Conservation (phyloP, 2,888 invertebrate species). For the Lochmaea capreae region DNA sequence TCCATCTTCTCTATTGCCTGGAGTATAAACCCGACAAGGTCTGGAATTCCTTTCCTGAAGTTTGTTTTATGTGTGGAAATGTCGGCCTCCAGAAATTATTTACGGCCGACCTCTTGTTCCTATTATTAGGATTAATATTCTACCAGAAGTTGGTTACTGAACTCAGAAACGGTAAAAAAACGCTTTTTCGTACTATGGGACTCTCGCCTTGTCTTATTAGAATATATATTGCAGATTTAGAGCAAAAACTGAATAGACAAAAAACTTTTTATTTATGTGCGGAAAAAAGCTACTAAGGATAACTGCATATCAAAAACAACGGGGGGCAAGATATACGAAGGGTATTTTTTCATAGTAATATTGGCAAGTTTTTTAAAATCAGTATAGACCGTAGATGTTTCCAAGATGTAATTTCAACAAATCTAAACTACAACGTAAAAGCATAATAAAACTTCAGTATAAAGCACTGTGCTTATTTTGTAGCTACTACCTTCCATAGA, state of each 20-base stretch:
- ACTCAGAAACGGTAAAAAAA: conserved; percentile 5
- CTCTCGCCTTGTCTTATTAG: conserved; percentile 11
- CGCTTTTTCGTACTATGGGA: background rate
- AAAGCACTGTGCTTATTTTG: too few relatives aligned
- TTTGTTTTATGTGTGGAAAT: conserved; percentile 36
- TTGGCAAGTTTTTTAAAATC: too few relatives aligned
- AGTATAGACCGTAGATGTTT: too few relatives aligned
- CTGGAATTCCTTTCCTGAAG: conserved; percentile 31
- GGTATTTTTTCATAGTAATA: background rate
- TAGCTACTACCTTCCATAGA: too few relatives aligned
- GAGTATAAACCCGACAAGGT: conserved; percentile 19
- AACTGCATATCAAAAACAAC: background rate
- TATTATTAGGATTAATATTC: conserved; percentile 49
- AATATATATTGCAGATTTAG: conserved; percentile 13
- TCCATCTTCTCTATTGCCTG: background rate
- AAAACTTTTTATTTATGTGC: background rate
- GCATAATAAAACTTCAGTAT: too few relatives aligned
- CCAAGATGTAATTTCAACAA: too few relatives aligned
- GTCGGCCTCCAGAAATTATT: conserved; percentile 38
- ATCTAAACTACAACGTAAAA: too few relatives aligned
- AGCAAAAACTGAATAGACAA: conserved; percentile 9
- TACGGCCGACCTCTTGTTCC: conserved; percentile 44
- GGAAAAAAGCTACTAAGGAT: background rate
- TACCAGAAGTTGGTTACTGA: conserved; percentile 33
- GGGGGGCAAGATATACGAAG: background rate